Conservation (phyloP, 2,888 invertebrate species). For the Ctenicera cuprea region DNA sequence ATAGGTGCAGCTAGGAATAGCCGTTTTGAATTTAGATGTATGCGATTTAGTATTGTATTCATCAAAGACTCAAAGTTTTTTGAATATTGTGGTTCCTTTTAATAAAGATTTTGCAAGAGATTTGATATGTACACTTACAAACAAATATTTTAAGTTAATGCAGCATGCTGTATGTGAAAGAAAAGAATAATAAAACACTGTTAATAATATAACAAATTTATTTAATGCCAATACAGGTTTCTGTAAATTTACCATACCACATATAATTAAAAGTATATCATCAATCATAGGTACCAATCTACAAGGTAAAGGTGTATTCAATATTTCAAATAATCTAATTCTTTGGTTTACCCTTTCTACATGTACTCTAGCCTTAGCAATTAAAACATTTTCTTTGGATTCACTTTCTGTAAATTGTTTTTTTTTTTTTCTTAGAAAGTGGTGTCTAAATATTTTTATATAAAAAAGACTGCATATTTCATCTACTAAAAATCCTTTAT, state of each 20-base stretch:
- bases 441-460: too few relatives aligned
- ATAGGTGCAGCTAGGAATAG: too few relatives aligned
- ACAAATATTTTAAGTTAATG: too few relatives aligned
- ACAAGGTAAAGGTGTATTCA: background rate
- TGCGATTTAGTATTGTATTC: too few relatives aligned
- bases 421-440: slow-evolving; percentile 25
- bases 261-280: slow-evolving; percentile 2
- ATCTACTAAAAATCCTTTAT: slow-evolving; percentile 28
- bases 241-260: slow-evolving; percentile 3
- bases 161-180: too few relatives aligned
- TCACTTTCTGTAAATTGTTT: slow-evolving; percentile 1
- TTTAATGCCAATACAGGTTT: background rate
- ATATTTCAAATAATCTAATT: slow-evolving; percentile 8
- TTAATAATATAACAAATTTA: background rate
- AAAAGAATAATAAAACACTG: too few relatives aligned
- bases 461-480: too few relatives aligned
- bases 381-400: background rate
- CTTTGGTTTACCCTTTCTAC: slow-evolving; percentile 8
- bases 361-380: slow-evolving; percentile 12
- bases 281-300: background rate
- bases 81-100: too few relatives aligned
- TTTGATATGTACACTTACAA: too few relatives aligned
- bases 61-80: too few relatives aligned
- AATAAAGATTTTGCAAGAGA: too few relatives aligned
- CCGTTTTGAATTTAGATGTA: too few relatives aligned